Evolutionary conservation across 2,797 vertebrate species (phyloP).

Genomic region (Paramormyrops hopkinsi): DNA sequence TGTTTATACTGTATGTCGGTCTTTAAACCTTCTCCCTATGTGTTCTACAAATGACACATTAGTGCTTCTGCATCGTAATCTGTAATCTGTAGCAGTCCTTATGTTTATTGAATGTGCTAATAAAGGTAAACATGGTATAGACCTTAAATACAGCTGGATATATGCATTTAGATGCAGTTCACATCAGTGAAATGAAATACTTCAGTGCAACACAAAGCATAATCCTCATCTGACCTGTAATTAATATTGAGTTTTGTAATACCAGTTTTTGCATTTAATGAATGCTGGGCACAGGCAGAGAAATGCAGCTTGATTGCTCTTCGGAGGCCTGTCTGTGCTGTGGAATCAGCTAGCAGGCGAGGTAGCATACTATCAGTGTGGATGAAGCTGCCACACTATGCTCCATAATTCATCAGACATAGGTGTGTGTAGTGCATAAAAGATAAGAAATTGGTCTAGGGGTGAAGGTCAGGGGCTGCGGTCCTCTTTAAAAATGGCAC

Average conservation of each 20-base stretch:
- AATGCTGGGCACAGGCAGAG: background rate
- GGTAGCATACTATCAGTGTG: background rate
- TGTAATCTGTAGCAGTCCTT: background rate
- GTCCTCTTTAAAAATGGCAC: background rate
- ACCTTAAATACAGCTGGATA: background rate
- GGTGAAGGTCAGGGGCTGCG: background rate
- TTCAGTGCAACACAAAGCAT: background rate
- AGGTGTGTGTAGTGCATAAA: background rate
- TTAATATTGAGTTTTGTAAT: background rate
- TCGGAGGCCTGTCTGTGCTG: slow-evolving; percentile 2
- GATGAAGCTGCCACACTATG: background rate
- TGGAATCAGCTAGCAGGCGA: background rate
- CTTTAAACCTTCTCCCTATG: background rate
- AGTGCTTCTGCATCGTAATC: background rate
- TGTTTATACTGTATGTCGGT: background rate
- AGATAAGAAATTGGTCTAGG: background rate
- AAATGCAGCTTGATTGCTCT: background rate
- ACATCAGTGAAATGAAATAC: background rate
- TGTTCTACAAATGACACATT: background rate
- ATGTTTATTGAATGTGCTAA: background rate
- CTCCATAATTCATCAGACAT: slow-evolving; percentile 33
- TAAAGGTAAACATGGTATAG: background rate
- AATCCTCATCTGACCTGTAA: background rate
- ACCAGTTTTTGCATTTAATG: background rate
- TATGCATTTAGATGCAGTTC: background rate